phyloP scores from a whole-genome alignment of 2,888 invertebrate genomes.

The Imbricaverruca yamaguchii region DNA sequence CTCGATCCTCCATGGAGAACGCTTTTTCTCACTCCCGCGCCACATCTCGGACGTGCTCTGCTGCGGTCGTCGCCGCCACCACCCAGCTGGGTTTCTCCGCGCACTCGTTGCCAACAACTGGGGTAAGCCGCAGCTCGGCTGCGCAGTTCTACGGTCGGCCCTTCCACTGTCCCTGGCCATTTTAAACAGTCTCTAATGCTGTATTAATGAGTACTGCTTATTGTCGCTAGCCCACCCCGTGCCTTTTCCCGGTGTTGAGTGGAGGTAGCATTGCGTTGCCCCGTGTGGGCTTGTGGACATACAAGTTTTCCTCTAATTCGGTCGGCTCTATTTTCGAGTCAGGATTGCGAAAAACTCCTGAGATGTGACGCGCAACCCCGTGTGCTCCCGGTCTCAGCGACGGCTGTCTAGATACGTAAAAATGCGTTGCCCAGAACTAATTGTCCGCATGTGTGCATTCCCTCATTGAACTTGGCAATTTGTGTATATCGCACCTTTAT shows the following conservation, averaged over 20 bases:
- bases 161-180: too few species aligned
- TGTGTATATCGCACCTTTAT: not conserved
- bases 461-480: not conserved
- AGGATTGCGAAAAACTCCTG: not conserved
- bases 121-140: not conserved
- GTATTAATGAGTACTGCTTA: not conserved
- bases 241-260: not conserved
- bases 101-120: not conserved
- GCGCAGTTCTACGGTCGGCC: not conserved
- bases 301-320: not conserved
- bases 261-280: not conserved
- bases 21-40: not conserved
- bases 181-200: not conserved
- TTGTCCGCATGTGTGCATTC: too few species aligned
- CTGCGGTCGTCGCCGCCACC: not conserved
- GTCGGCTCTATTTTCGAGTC: not conserved
- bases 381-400: not conserved
- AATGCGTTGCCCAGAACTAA: too few species aligned
- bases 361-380: not conserved
- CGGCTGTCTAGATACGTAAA: too few species aligned
- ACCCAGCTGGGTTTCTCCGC: not conserved
- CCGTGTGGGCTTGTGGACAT: not conserved
- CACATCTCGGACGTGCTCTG: not conserved
- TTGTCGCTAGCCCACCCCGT: not conserved
- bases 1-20: conserved; percentile 9